Evolutionary conservation across 2,797 vertebrate species (phyloP), one percentile per base, ranked within the genome.

Genomic region (Mus minutoides): DNA sequence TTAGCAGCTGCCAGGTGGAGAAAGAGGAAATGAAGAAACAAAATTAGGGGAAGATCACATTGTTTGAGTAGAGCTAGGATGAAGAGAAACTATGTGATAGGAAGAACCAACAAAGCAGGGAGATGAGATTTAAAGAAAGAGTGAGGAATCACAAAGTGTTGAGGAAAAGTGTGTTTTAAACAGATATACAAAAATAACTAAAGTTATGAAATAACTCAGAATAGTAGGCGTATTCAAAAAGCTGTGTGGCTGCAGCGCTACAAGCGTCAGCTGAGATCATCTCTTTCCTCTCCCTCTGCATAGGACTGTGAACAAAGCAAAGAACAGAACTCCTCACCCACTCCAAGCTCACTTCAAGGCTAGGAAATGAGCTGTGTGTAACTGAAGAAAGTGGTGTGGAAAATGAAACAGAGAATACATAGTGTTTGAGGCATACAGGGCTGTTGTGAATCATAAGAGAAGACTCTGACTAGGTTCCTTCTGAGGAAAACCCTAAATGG

Each of bases 311-410:
- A 3, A 29, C 0, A 2, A 40, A 75, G 5, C 22, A n/a, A 49
- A 4, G 2, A 12, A 0, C 29, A 11, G 9, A 3, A 9, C 2
- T 54, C 10, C 21, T 37, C 34, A 31, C 0, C 1, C 2, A 17
- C 21, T 11, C 0, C 0, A 56, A 21, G 17, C 2, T 34, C 16
- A 64, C 26, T 13, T 22, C 31, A 0, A 11, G 13, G 26, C 16
- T 64, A 16, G 12, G 12, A 69, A 69, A 86, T 49, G 12, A 58
- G 34, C 37, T 37, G 3, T 58, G 21, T 37, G 9, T 37, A 58
- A 16, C 34, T 26, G 54, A 16, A 69, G 83, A 69, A 52, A 16
- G 2, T 7, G 9, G 26, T 1, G 37, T 34, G 49, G n/a, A 24
- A 67, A 84, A 7, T 0, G 10, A 34, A 67, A 2, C 40, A 82